Evolutionary conservation across 2,113 vertebrate genomes (phyloP).

Genomic region (Anoura caudifer): DNA sequence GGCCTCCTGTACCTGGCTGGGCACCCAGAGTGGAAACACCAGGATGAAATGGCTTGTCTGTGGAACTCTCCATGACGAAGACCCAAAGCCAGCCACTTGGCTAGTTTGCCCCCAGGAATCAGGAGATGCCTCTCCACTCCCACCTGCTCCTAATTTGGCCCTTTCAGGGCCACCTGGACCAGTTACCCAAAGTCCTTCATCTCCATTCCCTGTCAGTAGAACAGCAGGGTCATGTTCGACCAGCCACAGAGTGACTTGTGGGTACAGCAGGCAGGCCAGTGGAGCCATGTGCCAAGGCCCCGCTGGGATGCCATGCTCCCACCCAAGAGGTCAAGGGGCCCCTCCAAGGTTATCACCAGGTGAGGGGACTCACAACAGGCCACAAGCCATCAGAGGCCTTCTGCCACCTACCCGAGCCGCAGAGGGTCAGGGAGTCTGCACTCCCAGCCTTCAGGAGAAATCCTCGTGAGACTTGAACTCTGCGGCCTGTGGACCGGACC

Average conservation of each 20-base stretch:
- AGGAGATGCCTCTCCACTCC: not conserved
- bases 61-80: not conserved
- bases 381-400: conserved; percentile 68
- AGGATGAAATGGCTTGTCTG: not conserved
- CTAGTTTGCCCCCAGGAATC: not conserved
- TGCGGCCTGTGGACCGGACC: not conserved
- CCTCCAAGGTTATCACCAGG: not conserved
- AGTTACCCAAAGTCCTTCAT: conserved; percentile 11
- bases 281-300: not conserved
- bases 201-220: not conserved
- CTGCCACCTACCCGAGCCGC: conserved; percentile 26
- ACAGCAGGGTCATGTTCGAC: not conserved
- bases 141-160: not conserved
- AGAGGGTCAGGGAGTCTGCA: not conserved
- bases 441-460: conserved; percentile 32
- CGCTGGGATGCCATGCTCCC: not conserved
- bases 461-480: not conserved
- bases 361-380: conserved; percentile 47
- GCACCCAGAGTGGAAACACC: not conserved
- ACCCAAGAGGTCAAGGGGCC: not conserved
- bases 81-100: not conserved
- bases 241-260: not conserved
- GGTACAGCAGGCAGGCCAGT: not conserved
- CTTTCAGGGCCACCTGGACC: conserved; percentile 1
- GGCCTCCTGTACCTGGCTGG: not conserved